Evolutionary conservation across 2,797 vertebrate genomes (phyloP).

Genomic region (Semaprochilodus insignis): DNA sequence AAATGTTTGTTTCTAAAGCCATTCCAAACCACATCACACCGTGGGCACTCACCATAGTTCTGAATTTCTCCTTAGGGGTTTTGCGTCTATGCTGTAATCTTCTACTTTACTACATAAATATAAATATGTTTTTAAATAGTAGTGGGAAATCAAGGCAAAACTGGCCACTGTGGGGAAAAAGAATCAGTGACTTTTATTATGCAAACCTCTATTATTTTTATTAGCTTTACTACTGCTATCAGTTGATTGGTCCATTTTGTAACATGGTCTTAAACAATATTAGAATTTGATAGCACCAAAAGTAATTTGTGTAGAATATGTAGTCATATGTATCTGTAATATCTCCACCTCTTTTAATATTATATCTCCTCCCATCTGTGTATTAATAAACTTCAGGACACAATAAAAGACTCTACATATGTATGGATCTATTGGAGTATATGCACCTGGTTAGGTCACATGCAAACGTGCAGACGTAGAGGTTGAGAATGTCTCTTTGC

Average conservation of each 20-base stretch:
- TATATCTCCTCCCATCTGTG: too few relatives aligned
- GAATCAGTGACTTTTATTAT: too few relatives aligned
- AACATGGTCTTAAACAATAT: too few relatives aligned
- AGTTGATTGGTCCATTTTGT: too few relatives aligned
- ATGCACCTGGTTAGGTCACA: not conserved
- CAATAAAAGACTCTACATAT: not conserved
- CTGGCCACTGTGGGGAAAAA: too few relatives aligned
- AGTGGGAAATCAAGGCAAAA: too few relatives aligned
- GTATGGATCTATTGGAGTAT: conserved; percentile 8
- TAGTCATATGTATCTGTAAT: too few relatives aligned
- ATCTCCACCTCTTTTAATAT: too few relatives aligned
- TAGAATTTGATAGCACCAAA: too few relatives aligned
- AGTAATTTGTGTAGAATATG: too few relatives aligned
- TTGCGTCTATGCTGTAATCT: not conserved
- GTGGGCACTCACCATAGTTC: not conserved
- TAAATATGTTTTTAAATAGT: not conserved
- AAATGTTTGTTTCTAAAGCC: not conserved
- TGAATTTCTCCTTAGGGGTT: conserved; percentile 5
- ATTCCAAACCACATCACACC: not conserved
- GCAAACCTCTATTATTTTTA: too few relatives aligned
- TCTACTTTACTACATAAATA: not conserved
- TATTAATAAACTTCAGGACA: not conserved
- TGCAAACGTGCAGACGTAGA: conserved; percentile 23
- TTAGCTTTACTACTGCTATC: too few relatives aligned
- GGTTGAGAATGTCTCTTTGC: conserved; percentile 48